phyloP scores from a whole-genome alignment of 2,113 vertebrate species.

The Morone chrysops region DNA sequence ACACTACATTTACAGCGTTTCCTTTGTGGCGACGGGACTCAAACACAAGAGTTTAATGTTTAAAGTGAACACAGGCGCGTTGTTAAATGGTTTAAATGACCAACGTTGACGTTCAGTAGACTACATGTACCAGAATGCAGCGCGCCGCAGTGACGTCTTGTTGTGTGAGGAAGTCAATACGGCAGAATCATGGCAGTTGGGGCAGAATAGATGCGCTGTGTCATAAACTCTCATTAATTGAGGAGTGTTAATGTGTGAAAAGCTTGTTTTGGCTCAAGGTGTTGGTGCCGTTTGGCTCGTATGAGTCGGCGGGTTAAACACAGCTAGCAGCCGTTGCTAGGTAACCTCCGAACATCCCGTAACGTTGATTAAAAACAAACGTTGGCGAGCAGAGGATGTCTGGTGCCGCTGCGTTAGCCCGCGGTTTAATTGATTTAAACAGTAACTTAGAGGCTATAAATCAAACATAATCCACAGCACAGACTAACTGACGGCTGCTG shows the following conservation, averaged over 20 bases:
- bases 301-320: neutral
- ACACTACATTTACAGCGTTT: rapidly evolving
- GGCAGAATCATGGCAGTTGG: constrained; percentile 15
- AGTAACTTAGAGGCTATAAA: too few relatives aligned
- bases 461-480: neutral
- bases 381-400: neutral
- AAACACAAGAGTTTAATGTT: rapidly evolving
- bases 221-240: neutral
- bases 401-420: neutral
- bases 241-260: neutral
- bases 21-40: rapidly evolving
- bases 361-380: neutral
- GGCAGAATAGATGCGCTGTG: neutral
- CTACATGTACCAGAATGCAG: constrained; percentile 67
- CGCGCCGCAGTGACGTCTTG: neutral
- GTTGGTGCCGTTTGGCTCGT: rapidly evolving
- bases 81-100: rapidly evolving
- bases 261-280: rapidly evolving
- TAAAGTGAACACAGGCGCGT: rapidly evolving
- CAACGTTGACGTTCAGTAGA: rapidly evolving
- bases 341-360: neutral
- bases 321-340: neutral
- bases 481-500: neutral
- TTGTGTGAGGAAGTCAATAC: constrained; percentile 67
- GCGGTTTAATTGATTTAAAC: neutral